phyloP scores from a whole-genome alignment of 2,888 invertebrate genomes.

The Pseudococcus jackbeardsleyi region DNA sequence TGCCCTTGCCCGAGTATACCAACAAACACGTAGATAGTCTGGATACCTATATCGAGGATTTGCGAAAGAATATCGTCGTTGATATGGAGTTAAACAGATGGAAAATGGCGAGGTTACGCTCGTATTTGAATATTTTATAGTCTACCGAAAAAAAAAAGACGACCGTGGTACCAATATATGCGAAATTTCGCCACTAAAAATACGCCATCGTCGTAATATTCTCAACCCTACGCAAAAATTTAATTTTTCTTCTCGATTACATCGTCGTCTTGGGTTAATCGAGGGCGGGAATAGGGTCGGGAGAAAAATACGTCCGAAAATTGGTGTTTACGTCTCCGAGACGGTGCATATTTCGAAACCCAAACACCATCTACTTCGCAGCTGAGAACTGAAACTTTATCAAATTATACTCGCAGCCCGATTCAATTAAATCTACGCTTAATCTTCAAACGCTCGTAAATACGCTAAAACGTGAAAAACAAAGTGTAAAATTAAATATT shows the following conservation, averaged over 20 bases:
- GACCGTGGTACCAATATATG: not conserved
- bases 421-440: conserved; percentile 28
- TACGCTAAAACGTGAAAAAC: not conserved
- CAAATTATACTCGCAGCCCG: not conserved
- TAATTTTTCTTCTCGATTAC: not conserved
- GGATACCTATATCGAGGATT: conserved; percentile 11
- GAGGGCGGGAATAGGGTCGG: not conserved
- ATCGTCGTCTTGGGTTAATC: not conserved
- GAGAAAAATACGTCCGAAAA: not conserved
- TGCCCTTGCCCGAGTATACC: not conserved
- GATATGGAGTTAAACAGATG: conserved; percentile 33
- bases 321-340: not conserved
- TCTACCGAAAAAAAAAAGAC: not conserved
- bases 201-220: not conserved
- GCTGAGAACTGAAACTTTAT: not conserved
- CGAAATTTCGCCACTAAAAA: not conserved
- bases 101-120: conserved; percentile 11
- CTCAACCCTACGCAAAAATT: not conserved
- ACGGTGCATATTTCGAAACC: not conserved
- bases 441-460: conserved; percentile 38
- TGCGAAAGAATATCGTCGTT: not conserved
- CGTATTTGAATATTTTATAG: conserved; percentile 24
- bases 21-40: not conserved
- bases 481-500: conserved; percentile 40
- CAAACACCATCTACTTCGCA: not conserved